Evolutionary conservation across 2,888 invertebrate genomes (phyloP), one percentile per base, ranked within the genome.

Genomic region (Axea sp.): DNA sequence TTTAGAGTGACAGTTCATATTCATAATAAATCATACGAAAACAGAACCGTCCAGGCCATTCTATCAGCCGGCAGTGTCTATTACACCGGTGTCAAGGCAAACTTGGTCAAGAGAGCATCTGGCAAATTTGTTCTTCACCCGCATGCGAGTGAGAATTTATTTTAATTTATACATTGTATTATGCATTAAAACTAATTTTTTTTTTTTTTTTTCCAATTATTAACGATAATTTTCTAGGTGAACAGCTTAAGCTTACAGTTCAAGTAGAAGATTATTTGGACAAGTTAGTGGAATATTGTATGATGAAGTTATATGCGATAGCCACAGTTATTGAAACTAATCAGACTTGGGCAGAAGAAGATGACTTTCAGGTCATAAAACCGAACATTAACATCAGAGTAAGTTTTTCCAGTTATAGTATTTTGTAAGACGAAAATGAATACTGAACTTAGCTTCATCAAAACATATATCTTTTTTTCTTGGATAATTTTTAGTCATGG

Each of bases 291-390:
- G 95, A 95, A 85, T 94, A 94, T 83, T 92, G 92, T 81, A 92
- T 92, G 84, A 91, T 95, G 91, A 95, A 94, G 88, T 90, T 95
- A 73, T 92, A 92, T 14, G 93, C 93, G 1, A 92, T 94, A 85
- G 93, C 93, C 9, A 92, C 92, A n/a, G 95, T 95, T 0, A 89
- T 90, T 53, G 95, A 95, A 86, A 95, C 95, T 8, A 92, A 92
- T 55, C 95, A 95, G 86, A 92, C 94, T 1, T 95, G 94, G 93
- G 92, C 93, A 0, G 94, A 93, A 76, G 94, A 95, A 80, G 95
- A 95, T 79, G 94, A 95, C 87, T 94, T 95, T 88, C 92, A 94
- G 86, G 90, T 95, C 3, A 88, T 93, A 19, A 93, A 93, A 82
- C 95, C 95, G 0, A 91, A 89, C 67, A 91, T 95, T 51, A 88